These are phyloP conservation scores for Cotesia chilonis DNA, from an alignment of 1,140 invertebrate species.

Conservation along the genomic window DNA sequence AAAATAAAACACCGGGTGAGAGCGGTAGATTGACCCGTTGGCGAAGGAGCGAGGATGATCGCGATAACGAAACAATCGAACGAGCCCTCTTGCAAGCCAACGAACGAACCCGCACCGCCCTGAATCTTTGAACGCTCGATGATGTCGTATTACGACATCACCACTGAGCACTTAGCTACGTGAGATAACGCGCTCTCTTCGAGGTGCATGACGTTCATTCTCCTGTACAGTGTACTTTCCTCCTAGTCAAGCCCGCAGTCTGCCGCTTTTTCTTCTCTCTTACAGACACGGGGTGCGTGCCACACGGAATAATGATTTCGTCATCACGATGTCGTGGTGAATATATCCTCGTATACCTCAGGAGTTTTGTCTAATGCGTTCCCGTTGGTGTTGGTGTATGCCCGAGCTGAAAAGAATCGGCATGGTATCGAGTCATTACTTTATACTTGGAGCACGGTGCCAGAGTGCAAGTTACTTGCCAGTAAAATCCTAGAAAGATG, in stretches of 20 bases:
- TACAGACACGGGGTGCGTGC: conserved; percentile 32
- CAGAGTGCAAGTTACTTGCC: conserved; percentile 23
- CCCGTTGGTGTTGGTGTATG: not conserved
- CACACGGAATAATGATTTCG: conserved; percentile 38
- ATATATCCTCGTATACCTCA: conserved; percentile 25
- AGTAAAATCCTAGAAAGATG: not conserved
- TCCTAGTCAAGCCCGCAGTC: too few relatives aligned
- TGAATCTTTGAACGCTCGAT: conserved; percentile 35
- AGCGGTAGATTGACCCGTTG: conserved; percentile 39
- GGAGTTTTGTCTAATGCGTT: conserved; percentile 27
- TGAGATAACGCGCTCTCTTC: conserved; percentile 35
- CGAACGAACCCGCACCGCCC: conserved; percentile 51
- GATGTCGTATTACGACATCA: conserved; percentile 32
- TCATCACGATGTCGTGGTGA: conserved; percentile 38
- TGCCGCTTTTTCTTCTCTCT: conserved; percentile 12
- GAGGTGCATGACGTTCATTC: conserved; percentile 23
- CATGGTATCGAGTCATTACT: not conserved
- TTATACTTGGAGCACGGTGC: not conserved
- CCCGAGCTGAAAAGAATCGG: not conserved
- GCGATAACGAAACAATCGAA: conserved; percentile 62
- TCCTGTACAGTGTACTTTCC: conserved; percentile 11
- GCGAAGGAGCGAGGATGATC: conserved; percentile 51
- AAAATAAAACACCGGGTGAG: conserved; percentile 16
- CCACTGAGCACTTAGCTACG: conserved; percentile 20
- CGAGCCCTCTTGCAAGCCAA: conserved; percentile 47